Conservation (phyloP, 2,797 vertebrate genomes). For the Catharus ustulatus region DNA sequence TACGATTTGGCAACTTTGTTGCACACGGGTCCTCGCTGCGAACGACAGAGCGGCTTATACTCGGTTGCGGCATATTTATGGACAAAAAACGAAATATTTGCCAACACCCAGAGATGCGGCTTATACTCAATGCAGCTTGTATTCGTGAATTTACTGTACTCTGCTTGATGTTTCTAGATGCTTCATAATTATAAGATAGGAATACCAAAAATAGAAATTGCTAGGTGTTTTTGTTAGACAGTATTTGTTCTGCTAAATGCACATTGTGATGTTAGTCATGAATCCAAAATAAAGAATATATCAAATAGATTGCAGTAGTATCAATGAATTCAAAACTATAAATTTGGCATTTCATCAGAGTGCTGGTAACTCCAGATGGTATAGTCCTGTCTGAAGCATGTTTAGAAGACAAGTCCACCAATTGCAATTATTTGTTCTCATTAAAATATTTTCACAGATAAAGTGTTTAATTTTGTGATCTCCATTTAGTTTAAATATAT, state of each 20-base stretch:
- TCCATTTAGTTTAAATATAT: neutral
- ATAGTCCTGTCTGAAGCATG: neutral
- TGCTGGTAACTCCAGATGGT: neutral
- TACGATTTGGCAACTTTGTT: too few species aligned
- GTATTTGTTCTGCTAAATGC: neutral
- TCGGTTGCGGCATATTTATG: too few species aligned
- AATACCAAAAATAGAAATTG: neutral
- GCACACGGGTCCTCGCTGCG: too few species aligned
- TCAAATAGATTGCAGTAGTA: neutral
- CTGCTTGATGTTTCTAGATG: neutral
- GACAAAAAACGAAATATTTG: too few species aligned
- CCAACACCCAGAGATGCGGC: too few species aligned
- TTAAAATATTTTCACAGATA: slow-evolving; percentile 12
- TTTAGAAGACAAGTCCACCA: slow-evolving; percentile 9
- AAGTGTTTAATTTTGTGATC: neutral
- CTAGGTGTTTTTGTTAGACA: neutral
- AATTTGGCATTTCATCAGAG: slow-evolving; percentile 32
- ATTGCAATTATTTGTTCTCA: neutral
- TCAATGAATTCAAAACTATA: neutral
- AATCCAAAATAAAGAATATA: neutral
- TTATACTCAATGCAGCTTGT: too few species aligned
- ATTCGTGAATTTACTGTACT: neutral
- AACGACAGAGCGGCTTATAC: too few species aligned
- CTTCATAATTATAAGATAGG: neutral
- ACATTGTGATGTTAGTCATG: neutral